phyloP scores from a whole-genome alignment of 2,888 invertebrate species.

The Brachyptera risi region DNA sequence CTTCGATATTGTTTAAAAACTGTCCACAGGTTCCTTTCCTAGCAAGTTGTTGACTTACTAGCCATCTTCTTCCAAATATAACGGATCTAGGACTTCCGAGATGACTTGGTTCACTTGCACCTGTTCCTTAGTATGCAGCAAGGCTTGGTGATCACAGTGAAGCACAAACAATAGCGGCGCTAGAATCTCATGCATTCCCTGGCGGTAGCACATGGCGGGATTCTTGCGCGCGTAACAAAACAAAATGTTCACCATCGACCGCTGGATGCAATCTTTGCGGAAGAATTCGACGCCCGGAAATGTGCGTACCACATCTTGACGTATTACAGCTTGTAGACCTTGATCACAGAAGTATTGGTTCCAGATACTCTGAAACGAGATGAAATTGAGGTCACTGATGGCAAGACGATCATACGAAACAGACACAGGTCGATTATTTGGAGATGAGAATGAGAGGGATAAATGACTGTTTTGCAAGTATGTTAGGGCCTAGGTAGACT shows the following conservation, averaged over 20 bases:
- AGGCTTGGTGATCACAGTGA: conserved; percentile 67
- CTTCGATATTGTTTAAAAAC: too few species aligned
- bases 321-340: conserved; percentile 67
- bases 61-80: conserved; percentile 72
- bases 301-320: conserved; percentile 77
- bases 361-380: conserved; percentile 67
- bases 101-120: conserved; percentile 54
- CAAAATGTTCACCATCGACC: conserved; percentile 62
- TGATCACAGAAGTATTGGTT: conserved; percentile 79
- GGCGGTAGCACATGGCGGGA: conserved; percentile 67
- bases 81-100: conserved; percentile 60
- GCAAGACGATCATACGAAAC: background rate
- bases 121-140: conserved; percentile 57
- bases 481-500: too few species aligned
- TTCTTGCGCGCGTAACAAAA: conserved; percentile 59
- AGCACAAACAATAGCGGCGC: conserved; percentile 76
- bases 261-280: conserved; percentile 61
- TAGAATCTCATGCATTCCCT: conserved; percentile 84
- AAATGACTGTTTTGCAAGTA: conserved; percentile 10
- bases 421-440: background rate
- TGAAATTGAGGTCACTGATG: background rate
- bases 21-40: too few species aligned
- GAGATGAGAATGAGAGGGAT: background rate
- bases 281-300: conserved; percentile 81
- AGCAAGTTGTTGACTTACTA: conserved; percentile 76